phyloP scores from a whole-genome alignment of 35 echinoderm and acorn worm species.

The Apostichopus californicus region DNA sequence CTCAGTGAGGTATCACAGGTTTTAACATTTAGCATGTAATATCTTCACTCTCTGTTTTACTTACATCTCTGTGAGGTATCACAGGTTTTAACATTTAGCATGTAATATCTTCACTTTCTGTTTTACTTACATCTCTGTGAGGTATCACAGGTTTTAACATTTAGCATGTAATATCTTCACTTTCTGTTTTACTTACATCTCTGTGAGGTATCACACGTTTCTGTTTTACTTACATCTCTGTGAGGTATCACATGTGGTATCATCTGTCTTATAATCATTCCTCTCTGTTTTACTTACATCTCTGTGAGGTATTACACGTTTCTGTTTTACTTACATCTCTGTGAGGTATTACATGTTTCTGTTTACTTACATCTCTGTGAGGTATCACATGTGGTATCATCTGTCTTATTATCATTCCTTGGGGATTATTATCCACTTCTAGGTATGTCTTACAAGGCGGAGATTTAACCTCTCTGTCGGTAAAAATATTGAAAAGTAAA shows the following conservation, averaged over 20 bases:
- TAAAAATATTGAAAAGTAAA: background rate
- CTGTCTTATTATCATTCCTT: conserved; percentile 69
- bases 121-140: background rate
- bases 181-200: background rate
- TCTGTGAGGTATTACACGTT: background rate
- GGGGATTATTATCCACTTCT: conserved; percentile 70
- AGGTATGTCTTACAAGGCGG: conserved; percentile 67
- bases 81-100: too few relatives aligned
- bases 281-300: background rate
- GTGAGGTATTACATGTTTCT: background rate
- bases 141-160: background rate
- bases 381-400: conserved; percentile 91
- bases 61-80: background rate
- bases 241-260: conserved; percentile 54
- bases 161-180: too few relatives aligned
- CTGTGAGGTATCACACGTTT: background rate
- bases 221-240: background rate
- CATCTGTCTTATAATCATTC: background rate
- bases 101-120: too few relatives aligned
- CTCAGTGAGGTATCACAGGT: background rate
- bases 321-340: background rate
- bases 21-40: too few relatives aligned
- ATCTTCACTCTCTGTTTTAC: background rate
- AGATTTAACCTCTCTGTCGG: conserved; percentile 75
- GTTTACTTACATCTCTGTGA: conserved; percentile 86